Conservation (phyloP, 2,113 vertebrate genomes). For the Panthera tigris region DNA sequence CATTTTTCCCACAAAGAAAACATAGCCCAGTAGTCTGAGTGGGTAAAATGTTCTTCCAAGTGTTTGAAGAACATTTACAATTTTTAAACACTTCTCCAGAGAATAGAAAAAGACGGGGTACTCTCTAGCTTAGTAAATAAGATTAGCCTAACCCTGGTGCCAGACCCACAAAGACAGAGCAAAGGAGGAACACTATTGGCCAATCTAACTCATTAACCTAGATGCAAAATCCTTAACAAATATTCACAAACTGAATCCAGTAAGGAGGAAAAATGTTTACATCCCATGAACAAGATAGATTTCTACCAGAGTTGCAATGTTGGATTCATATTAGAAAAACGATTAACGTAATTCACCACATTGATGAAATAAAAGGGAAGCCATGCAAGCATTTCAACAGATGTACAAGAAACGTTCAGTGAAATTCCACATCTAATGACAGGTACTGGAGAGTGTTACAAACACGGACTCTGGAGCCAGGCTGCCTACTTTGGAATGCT, state of each 20-base stretch:
- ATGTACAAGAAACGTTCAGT: not conserved
- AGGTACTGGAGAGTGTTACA: not conserved
- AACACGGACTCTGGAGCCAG: too few species aligned
- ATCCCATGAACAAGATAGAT: not conserved
- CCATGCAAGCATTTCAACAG: not conserved
- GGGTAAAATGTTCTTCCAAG: not conserved
- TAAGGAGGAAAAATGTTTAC: not conserved
- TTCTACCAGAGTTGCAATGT: not conserved
- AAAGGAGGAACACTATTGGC: not conserved
- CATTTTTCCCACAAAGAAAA: not conserved
- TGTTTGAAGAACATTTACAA: not conserved
- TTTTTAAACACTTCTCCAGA: not conserved
- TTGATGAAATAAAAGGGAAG: not conserved
- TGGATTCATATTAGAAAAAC: not conserved
- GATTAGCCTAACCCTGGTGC: not conserved
- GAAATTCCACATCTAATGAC: not conserved
- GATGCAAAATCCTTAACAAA: not conserved
- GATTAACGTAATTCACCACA: not conserved
- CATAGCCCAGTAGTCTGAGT: not conserved
- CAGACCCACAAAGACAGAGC: not conserved
- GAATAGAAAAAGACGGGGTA: not conserved
- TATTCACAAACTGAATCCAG: not conserved
- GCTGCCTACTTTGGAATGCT: not conserved
- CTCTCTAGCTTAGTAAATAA: not conserved
- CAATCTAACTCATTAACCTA: not conserved